Base-by-base conservation (phyloP, 2,888 invertebrate species). In the Petrophora chlorosata region DNA sequence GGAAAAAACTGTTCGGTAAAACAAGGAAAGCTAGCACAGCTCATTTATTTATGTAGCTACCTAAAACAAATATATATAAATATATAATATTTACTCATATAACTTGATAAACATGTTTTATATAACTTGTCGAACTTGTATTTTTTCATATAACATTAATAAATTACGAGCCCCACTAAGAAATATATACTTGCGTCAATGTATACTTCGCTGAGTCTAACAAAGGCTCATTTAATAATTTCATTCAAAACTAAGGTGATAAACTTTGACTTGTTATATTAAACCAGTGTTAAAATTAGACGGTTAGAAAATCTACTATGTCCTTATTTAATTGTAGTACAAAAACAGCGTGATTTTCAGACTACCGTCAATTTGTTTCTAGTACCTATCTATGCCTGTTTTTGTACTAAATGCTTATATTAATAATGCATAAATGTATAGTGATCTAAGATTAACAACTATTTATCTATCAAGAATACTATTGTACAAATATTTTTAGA, bases 401-500 rank as follows among this genome's bases (percentile, higher is more conserved):
- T 67, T 66, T 68, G 69, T 71, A 68, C 62, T 67, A 62, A 56
- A 59, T 55, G 57, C 62, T 63, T 65, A 59, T 57, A 54, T 30
- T 59, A 55, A 45, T 43, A 52, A 61, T 56, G 53, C 59, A 60
- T 63, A 39, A 44, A 60, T 56, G 38, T 60, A 52, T 56, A 56
- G 53, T 53, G 39, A 56, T 59, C 30, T 71, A 62, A 64, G 48
- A 57, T 61, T 62, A 59, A 59, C 44, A 61, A 56, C 47, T 61
- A 58, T 58, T 56, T 59, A 63, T 61, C 56, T 59, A 65, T 58
- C 65, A 61, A 65, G 61, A 61, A 67, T 62, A 55, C 59, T 74
- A 65, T 68, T 79, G 79, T 79, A 78, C 78, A 79, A 78, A 79
- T 78, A 74, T 63, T 67, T 61, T 76, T 74, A 73, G 73, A 63